Percentiles rank a stretch among this genome's conserved stretches.
Evolutionary conservation across 2,888 invertebrate genomes (phyloP).

Genomic region (Drosophila fungiperda): DNA sequence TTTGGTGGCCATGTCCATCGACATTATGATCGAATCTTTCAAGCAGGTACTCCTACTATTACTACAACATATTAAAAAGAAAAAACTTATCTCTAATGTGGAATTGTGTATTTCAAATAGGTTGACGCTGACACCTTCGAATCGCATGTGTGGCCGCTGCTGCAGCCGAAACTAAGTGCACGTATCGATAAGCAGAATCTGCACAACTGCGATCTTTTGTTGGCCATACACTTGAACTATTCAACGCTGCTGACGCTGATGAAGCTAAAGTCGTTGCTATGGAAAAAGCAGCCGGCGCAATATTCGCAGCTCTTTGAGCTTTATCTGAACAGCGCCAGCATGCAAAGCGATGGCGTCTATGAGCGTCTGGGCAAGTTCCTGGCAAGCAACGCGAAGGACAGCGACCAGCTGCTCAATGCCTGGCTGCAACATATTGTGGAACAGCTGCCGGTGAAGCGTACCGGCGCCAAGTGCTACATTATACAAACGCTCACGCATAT

Average conservation of each 20-base stretch:
- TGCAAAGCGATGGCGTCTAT: slow-evolving; percentile 19
- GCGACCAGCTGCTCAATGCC: slow-evolving; percentile 1
- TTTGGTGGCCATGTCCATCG: slow-evolving; percentile 37
- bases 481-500: slow-evolving; percentile 29
- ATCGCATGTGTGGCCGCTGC: slow-evolving; percentile 47
- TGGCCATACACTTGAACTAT: slow-evolving; percentile 43
- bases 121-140: slow-evolving; percentile 18
- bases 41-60: slow-evolving; percentile 20
- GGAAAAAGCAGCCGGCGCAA: slow-evolving; percentile 37
- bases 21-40: slow-evolving; percentile 46
- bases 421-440: slow-evolving; percentile 42
- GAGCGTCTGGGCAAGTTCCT: slow-evolving; percentile 48
- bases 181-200: slow-evolving; percentile 34
- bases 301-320: slow-evolving; percentile 52
- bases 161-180: slow-evolving; percentile 36
- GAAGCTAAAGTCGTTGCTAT: slow-evolving; percentile 37
- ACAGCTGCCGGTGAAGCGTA: slow-evolving; percentile 35
- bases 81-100: not conserved
- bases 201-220: slow-evolving; percentile 39
- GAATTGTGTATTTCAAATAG: slow-evolving; percentile 7
- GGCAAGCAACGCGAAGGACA: not conserved
- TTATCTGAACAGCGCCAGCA: slow-evolving; percentile 31
- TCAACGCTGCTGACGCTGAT: slow-evolving; percentile 30
- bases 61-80: not conserved
- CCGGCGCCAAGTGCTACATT: slow-evolving; percentile 29